These are phyloP conservation scores for Batillaria attramentaria DNA, from an alignment of 1,140 invertebrate genomes.

Conservation along the genomic window DNA sequence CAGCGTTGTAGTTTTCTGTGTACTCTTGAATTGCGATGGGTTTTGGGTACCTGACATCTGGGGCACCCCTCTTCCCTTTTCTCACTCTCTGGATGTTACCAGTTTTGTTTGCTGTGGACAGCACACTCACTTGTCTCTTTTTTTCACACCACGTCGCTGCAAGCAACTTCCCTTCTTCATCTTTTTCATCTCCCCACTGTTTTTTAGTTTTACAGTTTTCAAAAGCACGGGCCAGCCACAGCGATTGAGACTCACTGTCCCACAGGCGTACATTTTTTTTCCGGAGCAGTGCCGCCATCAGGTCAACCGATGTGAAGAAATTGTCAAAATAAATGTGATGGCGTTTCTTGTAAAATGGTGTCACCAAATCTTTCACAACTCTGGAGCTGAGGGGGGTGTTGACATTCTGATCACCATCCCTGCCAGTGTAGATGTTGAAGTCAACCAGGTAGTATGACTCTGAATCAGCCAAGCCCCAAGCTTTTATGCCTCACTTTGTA, in stretches of 20 bases:
- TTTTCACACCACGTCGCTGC: background rate
- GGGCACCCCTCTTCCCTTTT: background rate
- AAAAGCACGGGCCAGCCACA: background rate
- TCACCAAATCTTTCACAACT: slow-evolving; percentile 28
- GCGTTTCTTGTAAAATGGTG: background rate
- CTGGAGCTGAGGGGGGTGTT: slow-evolving; percentile 4
- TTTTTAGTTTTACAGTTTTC: background rate
- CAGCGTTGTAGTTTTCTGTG: background rate
- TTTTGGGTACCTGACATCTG: background rate
- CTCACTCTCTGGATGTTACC: background rate
- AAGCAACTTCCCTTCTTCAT: background rate
- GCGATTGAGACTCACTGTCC: too few species aligned
- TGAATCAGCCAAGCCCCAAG: slow-evolving; percentile 59
- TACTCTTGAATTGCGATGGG: background rate
- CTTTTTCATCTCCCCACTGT: background rate
- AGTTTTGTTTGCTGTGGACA: background rate
- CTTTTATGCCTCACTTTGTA: slow-evolving; percentile 72
- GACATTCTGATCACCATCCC: background rate
- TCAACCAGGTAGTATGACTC: slow-evolving; percentile 67
- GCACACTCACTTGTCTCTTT: background rate
- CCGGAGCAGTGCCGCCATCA: slow-evolving; percentile 28
- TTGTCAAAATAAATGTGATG: slow-evolving; percentile 44
- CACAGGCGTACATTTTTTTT: slow-evolving; percentile 26
- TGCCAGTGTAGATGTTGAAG: slow-evolving; percentile 72
- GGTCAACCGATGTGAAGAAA: slow-evolving; percentile 34